Evolutionary conservation across 2,797 vertebrate species (phyloP), one percentile per base, ranked within the genome.

Genomic region (Oreortyx pictus): DNA sequence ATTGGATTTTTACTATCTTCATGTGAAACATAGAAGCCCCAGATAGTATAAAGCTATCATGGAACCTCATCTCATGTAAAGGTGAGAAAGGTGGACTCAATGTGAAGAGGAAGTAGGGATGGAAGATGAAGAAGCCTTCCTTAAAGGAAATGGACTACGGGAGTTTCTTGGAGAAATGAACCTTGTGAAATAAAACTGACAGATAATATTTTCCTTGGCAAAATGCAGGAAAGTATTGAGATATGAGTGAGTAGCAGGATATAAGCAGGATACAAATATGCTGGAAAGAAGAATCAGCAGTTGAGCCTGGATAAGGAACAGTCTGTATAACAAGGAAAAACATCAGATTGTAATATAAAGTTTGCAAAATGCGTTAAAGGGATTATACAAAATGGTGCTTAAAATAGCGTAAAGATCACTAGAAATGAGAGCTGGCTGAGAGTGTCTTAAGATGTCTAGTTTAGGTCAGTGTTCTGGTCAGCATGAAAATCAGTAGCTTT

Each of bases 201-300:
- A 60, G 65, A 41, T 62, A 71, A 52, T 88, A 66, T 79, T 93
- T 94, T 80, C 27, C 41, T 76, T 7, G 76, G 57, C 76, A 89
- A 89, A 71, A 13, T 8, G 11, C 23, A 27, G 49, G 46, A 94
- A 89, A 50, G 14, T 44, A 47, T 41, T 62, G 17, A 20, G 60
- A 20, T 29, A 27, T 39, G 37, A 19, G 18, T 41, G 25, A 62
- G 20, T 75, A 81, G 39, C 25, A 68, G 44, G 33, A 29, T 74
- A 57, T n/a, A 85, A 79, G 31, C 43, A 68, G 37, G 81, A 80
- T 33, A 61, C 56, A 82, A 49, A 49, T n/a, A 29, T 22, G 23
- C 33, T 89, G 82, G 43, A 61, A 92, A 68, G n/a, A 77, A 46
- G 57, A 85, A 78, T 74, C 12, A 19, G n/a, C 72, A 54, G 10